A percentile compares a stretch with the other conserved stretches of the same genome.
Conservation (phyloP, 2,113 vertebrate genomes). For the Epinephelus moara region DNA sequence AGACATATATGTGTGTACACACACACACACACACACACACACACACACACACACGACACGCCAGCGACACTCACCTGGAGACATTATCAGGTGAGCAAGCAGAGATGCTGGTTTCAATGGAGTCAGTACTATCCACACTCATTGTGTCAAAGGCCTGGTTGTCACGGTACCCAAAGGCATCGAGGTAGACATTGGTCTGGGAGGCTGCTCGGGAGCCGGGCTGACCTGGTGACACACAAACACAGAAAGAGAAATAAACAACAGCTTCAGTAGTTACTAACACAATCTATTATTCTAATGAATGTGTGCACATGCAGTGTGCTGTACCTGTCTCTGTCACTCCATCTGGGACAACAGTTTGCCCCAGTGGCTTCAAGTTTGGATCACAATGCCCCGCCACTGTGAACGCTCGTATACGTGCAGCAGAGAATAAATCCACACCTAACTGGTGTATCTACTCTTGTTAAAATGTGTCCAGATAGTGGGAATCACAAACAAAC, state of each 20-base stretch:
- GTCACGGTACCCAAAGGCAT: constrained; percentile 91
- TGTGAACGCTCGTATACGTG: constrained; percentile 35
- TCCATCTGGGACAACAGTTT: constrained; percentile 51
- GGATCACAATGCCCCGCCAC: constrained; percentile 77
- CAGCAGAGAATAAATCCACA: constrained; percentile 3
- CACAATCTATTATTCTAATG: not conserved
- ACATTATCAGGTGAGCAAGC: constrained; percentile 97
- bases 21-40: not conserved
- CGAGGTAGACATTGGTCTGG: constrained; percentile 92
- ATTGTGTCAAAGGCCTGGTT: constrained; percentile 91
- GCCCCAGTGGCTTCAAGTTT: constrained; percentile 52
- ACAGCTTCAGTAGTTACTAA: not conserved
- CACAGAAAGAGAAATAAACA: constrained; percentile 1
- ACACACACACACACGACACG: not conserved
- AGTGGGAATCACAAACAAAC: not conserved
- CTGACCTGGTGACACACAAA: constrained; percentile 80
- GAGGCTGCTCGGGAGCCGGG: constrained; percentile 90
- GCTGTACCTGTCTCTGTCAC: constrained; percentile 57
- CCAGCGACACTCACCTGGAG: constrained; percentile 86
- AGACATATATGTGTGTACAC: not conserved
- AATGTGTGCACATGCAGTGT: not conserved
- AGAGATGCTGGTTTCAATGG: constrained; percentile 97
- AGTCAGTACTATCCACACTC: constrained; percentile 95
- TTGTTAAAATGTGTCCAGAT: not conserved
- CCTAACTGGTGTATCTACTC: not conserved